A percentile compares a stretch with the other conserved stretches of the same genome.
Conservation (phyloP, 2,113 vertebrate species). For the Apeltes quadracus region DNA sequence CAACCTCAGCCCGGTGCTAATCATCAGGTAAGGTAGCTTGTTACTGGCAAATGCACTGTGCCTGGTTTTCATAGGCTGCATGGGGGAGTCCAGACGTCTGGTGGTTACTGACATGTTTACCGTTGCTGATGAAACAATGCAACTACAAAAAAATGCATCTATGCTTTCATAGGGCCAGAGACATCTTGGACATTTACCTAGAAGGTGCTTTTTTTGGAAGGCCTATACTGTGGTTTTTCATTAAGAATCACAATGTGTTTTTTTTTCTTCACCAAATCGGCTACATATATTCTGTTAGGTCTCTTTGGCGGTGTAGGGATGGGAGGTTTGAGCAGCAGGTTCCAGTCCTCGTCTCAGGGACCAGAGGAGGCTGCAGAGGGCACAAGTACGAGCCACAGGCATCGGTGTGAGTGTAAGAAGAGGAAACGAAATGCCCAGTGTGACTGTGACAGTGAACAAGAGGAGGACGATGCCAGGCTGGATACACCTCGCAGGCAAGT, state of each 20-base stretch:
- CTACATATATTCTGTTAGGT: neutral
- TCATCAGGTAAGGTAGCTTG: constrained; percentile 35
- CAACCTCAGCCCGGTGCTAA: neutral
- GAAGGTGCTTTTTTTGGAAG: neutral
- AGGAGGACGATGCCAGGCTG: constrained; percentile 80
- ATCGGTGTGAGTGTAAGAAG: constrained; percentile 82
- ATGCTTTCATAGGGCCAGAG: neutral
- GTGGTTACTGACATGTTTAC: neutral
- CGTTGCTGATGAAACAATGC: neutral
- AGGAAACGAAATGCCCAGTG: constrained; percentile 81
- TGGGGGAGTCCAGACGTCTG: neutral
- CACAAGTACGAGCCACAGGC: constrained; percentile 57
- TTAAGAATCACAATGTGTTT: neutral
- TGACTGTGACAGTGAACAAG: constrained; percentile 83
- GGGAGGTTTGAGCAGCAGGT: constrained; percentile 79
- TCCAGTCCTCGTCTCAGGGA: constrained; percentile 69
- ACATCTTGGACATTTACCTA: neutral
- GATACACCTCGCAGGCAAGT: constrained; percentile 83
- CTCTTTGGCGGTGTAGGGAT: constrained; percentile 57
- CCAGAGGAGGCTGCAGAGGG: constrained; percentile 66
- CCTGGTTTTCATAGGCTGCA: neutral
- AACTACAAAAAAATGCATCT: neutral
- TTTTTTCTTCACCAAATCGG: neutral
- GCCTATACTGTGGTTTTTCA: neutral
- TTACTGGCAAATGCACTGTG: neutral